Percentiles rank a stretch among this genome's conserved stretches.
Conservation (phyloP, 2,888 invertebrate genomes). For the Scrobipalpa atriplicella region DNA sequence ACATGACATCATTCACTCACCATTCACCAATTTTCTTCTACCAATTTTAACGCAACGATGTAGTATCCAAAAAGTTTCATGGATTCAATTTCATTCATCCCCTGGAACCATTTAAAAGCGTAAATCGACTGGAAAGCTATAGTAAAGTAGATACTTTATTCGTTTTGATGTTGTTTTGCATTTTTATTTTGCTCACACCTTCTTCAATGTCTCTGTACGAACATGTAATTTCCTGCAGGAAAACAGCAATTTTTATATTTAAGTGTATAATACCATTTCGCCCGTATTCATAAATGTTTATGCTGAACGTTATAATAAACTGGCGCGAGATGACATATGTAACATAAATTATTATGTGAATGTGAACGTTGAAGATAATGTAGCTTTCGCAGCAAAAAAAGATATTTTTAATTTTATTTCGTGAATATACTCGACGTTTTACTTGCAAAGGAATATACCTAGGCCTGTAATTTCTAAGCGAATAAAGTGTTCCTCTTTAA, state of each 20-base stretch:
- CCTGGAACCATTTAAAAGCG: neutral
- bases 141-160: neutral
- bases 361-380: constrained; percentile 7
- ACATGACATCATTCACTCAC: constrained; percentile 22
- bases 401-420: constrained; percentile 32
- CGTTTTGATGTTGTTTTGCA: neutral
- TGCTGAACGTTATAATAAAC: constrained; percentile 24
- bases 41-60: neutral
- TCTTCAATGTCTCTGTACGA: neutral
- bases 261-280: neutral
- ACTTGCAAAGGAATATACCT: constrained; percentile 45
- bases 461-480: constrained; percentile 39
- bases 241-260: neutral
- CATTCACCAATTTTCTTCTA: neutral
- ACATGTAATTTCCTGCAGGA: neutral
- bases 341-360: constrained; percentile 11
- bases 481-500: constrained; percentile 11
- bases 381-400: neutral
- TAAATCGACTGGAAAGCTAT: neutral
- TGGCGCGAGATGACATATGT: neutral
- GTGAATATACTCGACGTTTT: constrained; percentile 41
- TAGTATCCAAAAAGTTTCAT: neutral
- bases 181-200: neutral
- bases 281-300: constrained; percentile 21
- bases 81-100: neutral